Base-by-base conservation (phyloP, 1,140 invertebrate species). In the Chelonus insularis region DNA sequence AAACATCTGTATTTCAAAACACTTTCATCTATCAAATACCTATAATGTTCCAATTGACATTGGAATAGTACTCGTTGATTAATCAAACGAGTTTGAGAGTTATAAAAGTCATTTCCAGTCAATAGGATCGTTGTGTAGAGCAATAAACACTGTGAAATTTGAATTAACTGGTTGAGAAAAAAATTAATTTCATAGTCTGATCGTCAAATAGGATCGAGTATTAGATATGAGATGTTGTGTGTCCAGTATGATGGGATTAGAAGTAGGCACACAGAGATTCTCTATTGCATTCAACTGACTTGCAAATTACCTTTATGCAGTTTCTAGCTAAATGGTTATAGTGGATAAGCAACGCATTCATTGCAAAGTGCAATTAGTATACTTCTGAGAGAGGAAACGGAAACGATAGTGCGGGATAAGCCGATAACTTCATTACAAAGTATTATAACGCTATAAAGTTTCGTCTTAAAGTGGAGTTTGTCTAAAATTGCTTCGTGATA, bases 281-380 rank as follows among this genome's bases (percentile, higher is more conserved):
- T 62, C 62, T 61, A 61, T 65, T 62, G 60, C 64, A 57, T 62
- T 37, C 36, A 70, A 70, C 64, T 50, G 66, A 68, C 60, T 71
- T 65, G 66, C 64, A 68, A 70, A 71, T 71, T 70, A 62, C 52
- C 43, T 55, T 68, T 56, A 69, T 70, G 54, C 64, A 68, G 60
- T 70, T 65, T 60, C 56, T 18, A 58, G 55, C 43, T 62, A 52
- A 65, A 62, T 47, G 59, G 56, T 62, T 62, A 59, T 59, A 65
- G 41, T 62, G 45, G 50, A 58, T 65, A 65, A 65, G 59, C 58
- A 61, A 60, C 18, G 32, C 37, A 51, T 57, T 60, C 56, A 48
- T 52, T 62, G 52, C 63, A 32, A 54, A 45, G 66, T 43, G 32
- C 45, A 58, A 67, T 65, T 68, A 64, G 62, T 66, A 62, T 58